phyloP scores from a whole-genome alignment of 1,140 invertebrate genomes.

The Pristionchus pacificus region DNA sequence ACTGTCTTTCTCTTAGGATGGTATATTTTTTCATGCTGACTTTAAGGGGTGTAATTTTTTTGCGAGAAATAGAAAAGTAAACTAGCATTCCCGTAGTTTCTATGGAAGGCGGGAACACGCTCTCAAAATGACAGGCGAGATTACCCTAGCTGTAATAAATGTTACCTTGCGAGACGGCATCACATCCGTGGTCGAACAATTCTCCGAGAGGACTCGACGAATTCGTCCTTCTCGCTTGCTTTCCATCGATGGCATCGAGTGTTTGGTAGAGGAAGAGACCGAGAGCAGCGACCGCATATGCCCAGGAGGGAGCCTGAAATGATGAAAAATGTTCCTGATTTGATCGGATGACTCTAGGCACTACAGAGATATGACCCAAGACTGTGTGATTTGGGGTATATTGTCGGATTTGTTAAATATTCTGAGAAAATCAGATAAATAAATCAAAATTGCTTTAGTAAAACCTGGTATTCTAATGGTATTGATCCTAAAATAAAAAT shows the following conservation, averaged over 20 bases:
- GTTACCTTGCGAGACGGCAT: constrained; percentile 69
- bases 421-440: no score
- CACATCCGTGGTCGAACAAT: constrained; percentile 96
- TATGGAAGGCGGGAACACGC: no score
- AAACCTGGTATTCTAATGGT: background rate
- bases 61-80: no score
- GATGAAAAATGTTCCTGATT: background rate
- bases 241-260: constrained; percentile 97
- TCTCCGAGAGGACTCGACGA: constrained; percentile 88
- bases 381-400: no score
- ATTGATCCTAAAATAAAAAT: background rate
- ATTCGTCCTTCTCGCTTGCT: constrained; percentile 88
- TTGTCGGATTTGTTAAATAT: no score
- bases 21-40: no score
- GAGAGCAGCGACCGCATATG: constrained; percentile 81
- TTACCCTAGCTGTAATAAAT: no score
- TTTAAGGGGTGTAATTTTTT: no score
- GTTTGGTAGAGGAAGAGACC: constrained; percentile 97
- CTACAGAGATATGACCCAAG: no score
- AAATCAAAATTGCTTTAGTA: background rate
- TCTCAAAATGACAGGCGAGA: no score
- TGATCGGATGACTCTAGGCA: background rate
- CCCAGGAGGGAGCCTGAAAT: constrained; percentile 76
- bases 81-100: no score
- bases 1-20: no score